Percentiles rank a stretch among this genome's conserved stretches.
phyloP scores from a whole-genome alignment of 2,888 invertebrate species.

The Hemicrepidius hirtus region DNA sequence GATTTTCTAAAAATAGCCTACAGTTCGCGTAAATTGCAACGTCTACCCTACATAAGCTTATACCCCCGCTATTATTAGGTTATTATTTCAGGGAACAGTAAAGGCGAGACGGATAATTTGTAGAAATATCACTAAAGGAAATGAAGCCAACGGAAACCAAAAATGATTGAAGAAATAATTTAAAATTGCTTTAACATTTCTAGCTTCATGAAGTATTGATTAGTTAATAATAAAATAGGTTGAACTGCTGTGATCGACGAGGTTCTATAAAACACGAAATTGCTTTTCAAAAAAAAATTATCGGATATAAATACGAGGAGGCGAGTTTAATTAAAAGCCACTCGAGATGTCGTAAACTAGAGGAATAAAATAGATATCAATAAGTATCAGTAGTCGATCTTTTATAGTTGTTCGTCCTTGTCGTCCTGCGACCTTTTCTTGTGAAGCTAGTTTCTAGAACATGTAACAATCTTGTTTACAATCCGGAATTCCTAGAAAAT shows the following conservation, averaged over 20 bases:
- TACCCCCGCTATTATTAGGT: slow-evolving; percentile 50
- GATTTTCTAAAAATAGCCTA: slow-evolving; percentile 39
- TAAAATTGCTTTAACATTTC: background rate
- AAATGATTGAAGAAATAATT: no score
- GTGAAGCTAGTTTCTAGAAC: slow-evolving; percentile 5
- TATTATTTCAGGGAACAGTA: slow-evolving; percentile 50
- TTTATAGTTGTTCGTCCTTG: slow-evolving; percentile 10
- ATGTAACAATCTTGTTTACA: slow-evolving; percentile 26
- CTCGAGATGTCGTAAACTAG: background rate
- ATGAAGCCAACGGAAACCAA: slow-evolving; percentile 18
- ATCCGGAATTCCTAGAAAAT: slow-evolving; percentile 21
- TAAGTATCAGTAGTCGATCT: slow-evolving; percentile 11
- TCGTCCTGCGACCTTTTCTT: slow-evolving; percentile 8
- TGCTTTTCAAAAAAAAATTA: background rate
- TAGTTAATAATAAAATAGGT: no score
- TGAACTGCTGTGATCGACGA: background rate
- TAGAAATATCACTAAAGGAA: slow-evolving; percentile 33
- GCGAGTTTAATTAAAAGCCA: slow-evolving; percentile 11
- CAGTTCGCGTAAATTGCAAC: slow-evolving; percentile 36
- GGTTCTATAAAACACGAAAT: background rate
- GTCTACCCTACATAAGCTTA: slow-evolving; percentile 44
- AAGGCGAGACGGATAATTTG: slow-evolving; percentile 51
- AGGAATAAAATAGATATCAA: slow-evolving; percentile 5
- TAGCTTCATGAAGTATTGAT: no score
- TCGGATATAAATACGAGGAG: background rate